These are phyloP conservation scores for Rhinogobio ventralis DNA, from an alignment of 2,797 vertebrate genomes.

Conservation along the genomic window DNA sequence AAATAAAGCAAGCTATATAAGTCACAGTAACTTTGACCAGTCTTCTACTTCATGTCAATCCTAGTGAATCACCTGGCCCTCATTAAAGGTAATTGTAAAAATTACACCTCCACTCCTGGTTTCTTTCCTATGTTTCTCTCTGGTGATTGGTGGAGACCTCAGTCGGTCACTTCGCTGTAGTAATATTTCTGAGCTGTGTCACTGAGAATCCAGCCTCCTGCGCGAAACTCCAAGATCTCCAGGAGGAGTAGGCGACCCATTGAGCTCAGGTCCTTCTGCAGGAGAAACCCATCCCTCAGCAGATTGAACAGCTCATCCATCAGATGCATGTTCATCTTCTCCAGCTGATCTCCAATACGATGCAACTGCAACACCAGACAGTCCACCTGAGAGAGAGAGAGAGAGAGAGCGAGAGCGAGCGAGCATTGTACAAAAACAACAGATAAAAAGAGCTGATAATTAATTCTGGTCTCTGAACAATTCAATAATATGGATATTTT, in stretches of 20 bases:
- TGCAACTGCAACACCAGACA: constrained; percentile 95
- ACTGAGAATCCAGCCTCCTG: constrained; percentile 91
- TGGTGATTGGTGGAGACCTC: constrained; percentile 30
- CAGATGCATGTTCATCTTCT: constrained; percentile 86
- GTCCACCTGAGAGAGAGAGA: constrained; percentile 83
- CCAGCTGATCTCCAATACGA: constrained; percentile 94
- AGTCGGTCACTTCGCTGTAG: constrained; percentile 92
- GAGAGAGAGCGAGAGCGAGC: background rate
- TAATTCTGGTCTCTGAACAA: background rate
- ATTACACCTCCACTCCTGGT: background rate
- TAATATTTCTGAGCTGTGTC: constrained; percentile 93
- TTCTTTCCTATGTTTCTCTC: background rate
- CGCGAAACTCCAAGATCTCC: constrained; percentile 96
- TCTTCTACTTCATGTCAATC: too few species aligned
- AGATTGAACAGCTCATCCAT: constrained; percentile 96
- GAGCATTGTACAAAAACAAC: background rate
- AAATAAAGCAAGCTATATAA: background rate
- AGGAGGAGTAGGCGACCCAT: constrained; percentile 92
- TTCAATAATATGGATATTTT: background rate
- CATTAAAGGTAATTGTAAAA: background rate
- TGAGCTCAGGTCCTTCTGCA: constrained; percentile 86
- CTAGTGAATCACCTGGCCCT: too few species aligned
- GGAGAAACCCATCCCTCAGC: constrained; percentile 90
- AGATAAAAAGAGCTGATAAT: background rate
- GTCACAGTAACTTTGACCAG: background rate